Evolutionary conservation across 2,888 invertebrate species (phyloP), one percentile per base, ranked within the genome.

Genomic region (Drosophila meridiana): DNA sequence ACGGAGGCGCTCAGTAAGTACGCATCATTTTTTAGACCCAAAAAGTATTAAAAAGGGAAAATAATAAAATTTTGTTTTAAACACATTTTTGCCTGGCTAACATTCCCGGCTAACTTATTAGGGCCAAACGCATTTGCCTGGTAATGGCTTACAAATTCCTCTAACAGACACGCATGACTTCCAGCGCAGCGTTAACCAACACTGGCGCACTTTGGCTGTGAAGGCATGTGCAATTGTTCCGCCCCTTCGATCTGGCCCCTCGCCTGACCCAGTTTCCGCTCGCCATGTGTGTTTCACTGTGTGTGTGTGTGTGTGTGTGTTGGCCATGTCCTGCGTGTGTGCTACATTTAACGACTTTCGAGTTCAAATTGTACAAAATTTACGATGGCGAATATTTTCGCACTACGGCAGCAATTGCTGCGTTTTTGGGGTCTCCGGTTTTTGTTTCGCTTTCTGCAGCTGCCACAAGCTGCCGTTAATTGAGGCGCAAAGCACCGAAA

Each of bases 261-360:
- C n/a, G 52, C 68, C 65, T 84, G 84, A 84, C 89, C 84, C 89
- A 78, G 77, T 86, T 90, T 75, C 58, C 73, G 52, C 59, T 42
- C 47, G 52, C 62, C 61, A 58, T 56, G 53, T 45, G 48, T 53
- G 57, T 20, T 20, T 20, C 20, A 20, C 20, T 53, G 65, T 11
- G 68, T 20, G 47, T 59, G 48, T 56, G 63, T 34, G 53, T 7
- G 48, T 69, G 48, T 59, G 63, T 34, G 61, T 58, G 45, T 34
- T 45, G 52, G 9, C 38, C 50, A 14, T 45, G 53, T 71, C 53
- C 28, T 82, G 75, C 40, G 69, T 75, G 50, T 59, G 74, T 77
- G 90, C 76, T 86, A 88, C 86, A 78, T 85, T 86, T 90, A 86
- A 86, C 90, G 85, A 89, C 89, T 84, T 84, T 73, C 78, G 87